phyloP scores from a whole-genome alignment of 2,797 vertebrate species.

The Rhodeus uyekii region DNA sequence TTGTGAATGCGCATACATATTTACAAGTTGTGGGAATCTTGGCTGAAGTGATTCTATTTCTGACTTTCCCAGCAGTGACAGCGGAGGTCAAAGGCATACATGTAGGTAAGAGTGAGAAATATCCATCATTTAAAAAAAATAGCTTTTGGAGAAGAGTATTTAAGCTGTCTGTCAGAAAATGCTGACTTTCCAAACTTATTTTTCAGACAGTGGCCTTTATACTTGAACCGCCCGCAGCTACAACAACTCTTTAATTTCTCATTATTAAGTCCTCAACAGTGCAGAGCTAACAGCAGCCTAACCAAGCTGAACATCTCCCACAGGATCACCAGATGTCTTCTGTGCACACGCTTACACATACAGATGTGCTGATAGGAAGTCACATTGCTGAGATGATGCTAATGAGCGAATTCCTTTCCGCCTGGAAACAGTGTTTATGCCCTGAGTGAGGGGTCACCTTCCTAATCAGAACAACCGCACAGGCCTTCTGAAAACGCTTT shows the following conservation, averaged over 20 bases:
- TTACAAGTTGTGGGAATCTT: neutral
- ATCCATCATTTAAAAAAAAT: neutral
- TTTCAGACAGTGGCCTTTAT: conserved; percentile 23
- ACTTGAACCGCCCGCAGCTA: conserved; percentile 10
- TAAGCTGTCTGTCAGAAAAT: conserved; percentile 24
- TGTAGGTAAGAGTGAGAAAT: neutral
- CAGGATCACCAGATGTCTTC: conserved; percentile 56
- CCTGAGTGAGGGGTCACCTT: conserved; percentile 50
- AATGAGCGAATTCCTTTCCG: conserved; percentile 54
- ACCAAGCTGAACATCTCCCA: conserved; percentile 58
- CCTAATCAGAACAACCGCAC: conserved; percentile 41
- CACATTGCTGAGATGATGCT: conserved; percentile 47
- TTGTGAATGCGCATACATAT: neutral
- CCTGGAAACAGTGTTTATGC: conserved; percentile 50
- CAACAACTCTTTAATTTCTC: conserved; percentile 51
- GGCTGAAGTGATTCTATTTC: neutral
- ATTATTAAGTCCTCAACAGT: conserved; percentile 55
- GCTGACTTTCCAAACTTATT: conserved; percentile 30
- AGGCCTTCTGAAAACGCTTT: conserved; percentile 33
- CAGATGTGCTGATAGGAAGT: conserved; percentile 27
- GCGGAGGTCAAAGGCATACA: neutral
- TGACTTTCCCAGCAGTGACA: neutral
- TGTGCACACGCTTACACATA: conserved; percentile 17
- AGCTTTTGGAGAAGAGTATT: neutral
- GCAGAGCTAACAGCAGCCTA: conserved; percentile 54